Evolutionary conservation across 1,140 invertebrate genomes (phyloP).

Genomic region (Gonioctena quinquepunctata): DNA sequence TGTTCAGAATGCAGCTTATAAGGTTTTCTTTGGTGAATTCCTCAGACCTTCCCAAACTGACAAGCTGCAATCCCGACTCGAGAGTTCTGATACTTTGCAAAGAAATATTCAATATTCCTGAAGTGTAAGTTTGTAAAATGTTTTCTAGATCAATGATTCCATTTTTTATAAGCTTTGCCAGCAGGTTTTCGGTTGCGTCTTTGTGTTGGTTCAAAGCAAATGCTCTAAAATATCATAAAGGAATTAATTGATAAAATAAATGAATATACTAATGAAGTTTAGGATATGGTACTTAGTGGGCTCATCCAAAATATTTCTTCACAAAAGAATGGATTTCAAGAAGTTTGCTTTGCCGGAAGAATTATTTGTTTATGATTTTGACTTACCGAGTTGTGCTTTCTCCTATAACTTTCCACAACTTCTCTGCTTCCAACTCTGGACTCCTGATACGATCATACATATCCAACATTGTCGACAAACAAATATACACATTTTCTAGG

Average conservation of each 20-base stretch:
- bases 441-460: conserved; percentile 31
- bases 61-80: conserved; percentile 33
- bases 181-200: conserved; percentile 50
- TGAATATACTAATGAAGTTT: too few relatives aligned
- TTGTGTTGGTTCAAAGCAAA: conserved; percentile 54
- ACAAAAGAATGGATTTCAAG: too few relatives aligned
- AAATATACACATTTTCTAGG: conserved; percentile 52
- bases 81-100: conserved; percentile 53
- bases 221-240: conserved; percentile 39
- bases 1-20: conserved; percentile 44
- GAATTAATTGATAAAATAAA: too few relatives aligned
- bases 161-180: conserved; percentile 51
- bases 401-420: conserved; percentile 56
- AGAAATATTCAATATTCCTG: conserved; percentile 52
- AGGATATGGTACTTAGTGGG: too few relatives aligned
- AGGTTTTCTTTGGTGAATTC: conserved; percentile 23
- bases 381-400: conserved; percentile 56
- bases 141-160: conserved; percentile 46
- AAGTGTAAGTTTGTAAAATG: conserved; percentile 55
- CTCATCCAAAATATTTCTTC: too few relatives aligned
- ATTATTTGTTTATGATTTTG: too few relatives aligned
- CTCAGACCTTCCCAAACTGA: conserved; percentile 14
- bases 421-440: conserved; percentile 25
- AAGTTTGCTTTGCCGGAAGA: too few relatives aligned
- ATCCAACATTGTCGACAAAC: conserved; percentile 48